phyloP scores from a whole-genome alignment of 35 echinoderm and acorn worm species.

The Eucidaris tribuloides region DNA sequence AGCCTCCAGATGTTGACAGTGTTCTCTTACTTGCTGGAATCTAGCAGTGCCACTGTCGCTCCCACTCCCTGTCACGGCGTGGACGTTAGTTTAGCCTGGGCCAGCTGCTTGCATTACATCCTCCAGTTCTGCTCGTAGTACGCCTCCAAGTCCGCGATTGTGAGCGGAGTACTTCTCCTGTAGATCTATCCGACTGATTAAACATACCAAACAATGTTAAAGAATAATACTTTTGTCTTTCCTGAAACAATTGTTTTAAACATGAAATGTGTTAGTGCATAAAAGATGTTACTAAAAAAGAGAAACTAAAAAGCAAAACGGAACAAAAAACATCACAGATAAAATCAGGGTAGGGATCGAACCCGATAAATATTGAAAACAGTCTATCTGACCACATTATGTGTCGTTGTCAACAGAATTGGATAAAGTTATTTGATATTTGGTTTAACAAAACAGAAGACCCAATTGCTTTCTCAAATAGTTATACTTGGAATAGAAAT shows the following conservation, averaged over 20 bases:
- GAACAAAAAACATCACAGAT: neutral
- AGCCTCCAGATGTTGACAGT: conserved; percentile 50
- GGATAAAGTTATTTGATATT: too few species aligned
- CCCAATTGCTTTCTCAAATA: too few species aligned
- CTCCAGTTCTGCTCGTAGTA: conserved; percentile 72
- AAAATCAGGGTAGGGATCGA: neutral
- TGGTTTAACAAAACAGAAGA: too few species aligned
- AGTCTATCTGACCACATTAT: too few species aligned
- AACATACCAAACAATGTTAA: neutral
- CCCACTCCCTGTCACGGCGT: neutral
- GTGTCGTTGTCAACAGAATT: too few species aligned
- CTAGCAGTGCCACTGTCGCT: conserved; percentile 29
- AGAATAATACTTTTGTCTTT: neutral
- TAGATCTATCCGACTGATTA: conserved; percentile 24
- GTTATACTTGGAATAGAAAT: too few species aligned
- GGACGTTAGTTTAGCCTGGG: neutral
- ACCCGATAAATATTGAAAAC: neutral
- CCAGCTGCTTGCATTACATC: conserved; percentile 49
- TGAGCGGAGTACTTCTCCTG: conserved; percentile 67
- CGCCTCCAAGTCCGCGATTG: conserved; percentile 58
- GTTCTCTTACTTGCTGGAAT: conserved; percentile 18
- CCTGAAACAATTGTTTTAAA: neutral
- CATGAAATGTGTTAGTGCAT: neutral
- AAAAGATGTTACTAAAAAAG: neutral
- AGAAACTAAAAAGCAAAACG: neutral